phyloP scores from a whole-genome alignment of 1,140 invertebrate species.

The Colletes latitarsis region DNA sequence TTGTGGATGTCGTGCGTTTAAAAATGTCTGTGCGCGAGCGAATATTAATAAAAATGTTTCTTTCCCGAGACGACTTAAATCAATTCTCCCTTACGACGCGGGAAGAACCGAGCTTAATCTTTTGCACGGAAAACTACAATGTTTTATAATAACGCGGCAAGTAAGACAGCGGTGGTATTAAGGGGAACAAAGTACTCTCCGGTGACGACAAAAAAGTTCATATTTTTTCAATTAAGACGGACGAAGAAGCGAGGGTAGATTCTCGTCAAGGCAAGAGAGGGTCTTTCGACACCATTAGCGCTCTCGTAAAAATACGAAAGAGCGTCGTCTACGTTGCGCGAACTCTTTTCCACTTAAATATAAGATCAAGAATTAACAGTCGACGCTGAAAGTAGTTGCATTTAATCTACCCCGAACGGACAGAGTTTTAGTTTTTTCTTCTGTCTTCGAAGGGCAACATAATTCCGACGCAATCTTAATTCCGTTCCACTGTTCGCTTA shows the following conservation, averaged over 20 bases:
- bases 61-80: constrained; percentile 47
- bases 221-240: constrained; percentile 80
- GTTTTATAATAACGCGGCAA: constrained; percentile 77
- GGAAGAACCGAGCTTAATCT: constrained; percentile 54
- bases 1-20: too few relatives aligned
- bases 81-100: constrained; percentile 46
- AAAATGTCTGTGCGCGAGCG: not conserved
- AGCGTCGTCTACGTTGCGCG: constrained; percentile 48
- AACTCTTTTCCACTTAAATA: constrained; percentile 66
- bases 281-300: constrained; percentile 74
- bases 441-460: not conserved
- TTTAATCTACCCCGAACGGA: constrained; percentile 11
- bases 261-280: constrained; percentile 62
- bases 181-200: constrained; percentile 72
- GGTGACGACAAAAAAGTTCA: constrained; percentile 78
- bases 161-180: constrained; percentile 67
- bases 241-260: constrained; percentile 67
- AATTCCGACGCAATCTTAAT: too few relatives aligned
- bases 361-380: constrained; percentile 54
- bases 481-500: not conserved
- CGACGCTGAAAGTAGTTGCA: not conserved
- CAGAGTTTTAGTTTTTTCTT: not conserved
- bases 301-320: constrained; percentile 67
- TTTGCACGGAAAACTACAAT: constrained; percentile 61
- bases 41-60: constrained; percentile 8